phyloP scores from a whole-genome alignment of 2,113 vertebrate genomes.

The Canis aureus region DNA sequence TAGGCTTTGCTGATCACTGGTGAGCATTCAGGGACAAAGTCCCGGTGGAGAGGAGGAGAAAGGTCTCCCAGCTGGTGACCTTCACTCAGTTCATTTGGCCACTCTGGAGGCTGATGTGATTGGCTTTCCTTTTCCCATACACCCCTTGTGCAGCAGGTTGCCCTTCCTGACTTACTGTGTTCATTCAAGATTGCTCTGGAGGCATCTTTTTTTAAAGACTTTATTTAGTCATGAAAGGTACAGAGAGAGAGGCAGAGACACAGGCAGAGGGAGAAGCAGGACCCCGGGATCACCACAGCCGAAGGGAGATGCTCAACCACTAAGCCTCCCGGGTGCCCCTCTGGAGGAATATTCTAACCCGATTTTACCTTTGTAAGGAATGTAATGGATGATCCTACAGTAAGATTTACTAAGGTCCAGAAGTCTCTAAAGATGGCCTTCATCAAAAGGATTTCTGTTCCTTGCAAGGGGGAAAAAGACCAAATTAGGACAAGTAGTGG shows the following conservation, averaged over 20 bases:
- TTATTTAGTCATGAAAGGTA: no score
- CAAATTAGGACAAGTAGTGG: neutral
- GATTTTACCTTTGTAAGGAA: constrained; percentile 14
- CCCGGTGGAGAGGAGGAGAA: neutral
- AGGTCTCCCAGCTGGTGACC: neutral
- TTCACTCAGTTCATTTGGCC: neutral
- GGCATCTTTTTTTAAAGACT: neutral
- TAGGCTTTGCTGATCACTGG: neutral
- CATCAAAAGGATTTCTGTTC: constrained; percentile 28
- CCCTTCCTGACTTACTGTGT: neutral
- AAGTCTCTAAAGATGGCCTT: constrained; percentile 27
- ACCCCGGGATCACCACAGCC: no score
- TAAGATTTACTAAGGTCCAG: neutral
- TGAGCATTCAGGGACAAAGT: neutral
- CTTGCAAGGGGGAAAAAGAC: neutral
- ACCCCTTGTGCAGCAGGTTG: neutral
- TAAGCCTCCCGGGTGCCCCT: neutral
- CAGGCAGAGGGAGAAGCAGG: no score
- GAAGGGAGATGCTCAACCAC: no score
- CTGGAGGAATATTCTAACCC: neutral
- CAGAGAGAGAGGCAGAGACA: no score
- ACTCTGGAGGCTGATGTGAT: neutral
- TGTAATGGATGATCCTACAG: neutral
- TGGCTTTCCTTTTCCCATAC: neutral
- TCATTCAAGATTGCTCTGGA: neutral